Base-by-base conservation (phyloP, 2,113 vertebrate species). In the Castor canadensis region DNA sequence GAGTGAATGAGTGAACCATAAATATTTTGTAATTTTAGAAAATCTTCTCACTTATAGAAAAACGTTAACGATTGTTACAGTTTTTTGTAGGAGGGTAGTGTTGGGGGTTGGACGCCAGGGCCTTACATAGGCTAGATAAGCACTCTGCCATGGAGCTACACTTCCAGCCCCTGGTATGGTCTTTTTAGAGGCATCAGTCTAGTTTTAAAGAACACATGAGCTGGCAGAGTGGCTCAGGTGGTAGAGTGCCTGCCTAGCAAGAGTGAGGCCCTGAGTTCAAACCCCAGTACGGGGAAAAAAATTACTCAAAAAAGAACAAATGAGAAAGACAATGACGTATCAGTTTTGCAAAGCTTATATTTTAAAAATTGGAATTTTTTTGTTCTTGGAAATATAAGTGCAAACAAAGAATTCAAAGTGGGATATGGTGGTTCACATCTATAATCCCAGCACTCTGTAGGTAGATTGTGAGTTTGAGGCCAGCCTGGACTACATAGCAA, bases 41-140 rank as follows among this genome's bases (percentile, higher is more conserved):
- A 89, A 94, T 79, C 22, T 90, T 35, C 45, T 93, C 17, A 80
- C 71, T 72, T 95, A 93, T 40, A 58, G 69, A 85, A 91, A 76
- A 49, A 93, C 71, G 30, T 40, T 71, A 90, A 81, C 72, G 67
- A 58, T 80, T 80, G n/a, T 32, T 81, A 38, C n/a, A 40, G 45
- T 17, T 45, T 79, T 66, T 62, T 66, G n/a, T n/a, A n/a, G n/a
- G n/a, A n/a, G n/a, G n/a, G n/a, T n/a, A n/a, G 24, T 69, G 35
- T 6, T 35, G 28, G 35, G 24, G 49, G 20, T 54, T 54, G 32
- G 54, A 52, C 35, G n/a, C 35, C 35, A 86, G 47, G 9, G 10
- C n/a, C n/a, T n/a, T n/a, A n/a, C n/a, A n/a, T n/a, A n/a, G n/a
- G n/a, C n/a, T n/a, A 71, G 38, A 26, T 26, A 64, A 64, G 35